Evolutionary conservation across 2,113 vertebrate species (phyloP), one percentile per base, ranked within the genome.

Genomic region (Elaphurus davidianus): DNA sequence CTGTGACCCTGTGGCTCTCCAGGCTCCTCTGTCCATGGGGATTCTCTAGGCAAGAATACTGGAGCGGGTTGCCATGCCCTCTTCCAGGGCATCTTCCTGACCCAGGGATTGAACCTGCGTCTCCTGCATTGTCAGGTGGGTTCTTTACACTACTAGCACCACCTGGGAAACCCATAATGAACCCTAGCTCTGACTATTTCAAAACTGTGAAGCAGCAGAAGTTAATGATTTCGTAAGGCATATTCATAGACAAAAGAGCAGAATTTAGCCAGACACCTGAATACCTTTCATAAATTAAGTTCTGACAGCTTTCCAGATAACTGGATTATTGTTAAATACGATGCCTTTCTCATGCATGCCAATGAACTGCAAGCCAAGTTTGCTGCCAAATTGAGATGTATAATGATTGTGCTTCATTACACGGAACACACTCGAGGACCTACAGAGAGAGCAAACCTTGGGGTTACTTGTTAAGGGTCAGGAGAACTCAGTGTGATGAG

Each of bases 281-380:
- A 97, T 99, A 99, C 99, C 99, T 99, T 99, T 99, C 43, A 98
- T 98, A 95, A 99, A 99, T 98, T 99, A 99, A 6, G 99, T 99
- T 13, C 99, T 99, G 0, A 99, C 97, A 97, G 98, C 99, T 97
- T 98, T 99, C 99, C 99, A 99, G 28, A 99, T 98, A 0, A 94
- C 97, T 0, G 99, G 97, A 60, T 99, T 99, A 40, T 99, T 99
- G 96, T 99, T 99, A 86, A 99, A 99, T 93, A 99, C 99, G 87
- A 99, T 99, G 1, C 99, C 99, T 0, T 99, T 99, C 97, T 99
- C 99, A 2, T 99, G 98, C 99, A 99, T 99, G 95, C 99, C 99
- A 1, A 99, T 99, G 92, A 99, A 99, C 98, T 99, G 99, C 8
- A 99, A 94, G 0, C 99, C 99, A 7, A 97, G 98, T 90, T 99